Evolutionary conservation across 2,113 vertebrate species (phyloP), one percentile per base, ranked within the genome.

Genomic region (Balaenoptera acutorostrata): DNA sequence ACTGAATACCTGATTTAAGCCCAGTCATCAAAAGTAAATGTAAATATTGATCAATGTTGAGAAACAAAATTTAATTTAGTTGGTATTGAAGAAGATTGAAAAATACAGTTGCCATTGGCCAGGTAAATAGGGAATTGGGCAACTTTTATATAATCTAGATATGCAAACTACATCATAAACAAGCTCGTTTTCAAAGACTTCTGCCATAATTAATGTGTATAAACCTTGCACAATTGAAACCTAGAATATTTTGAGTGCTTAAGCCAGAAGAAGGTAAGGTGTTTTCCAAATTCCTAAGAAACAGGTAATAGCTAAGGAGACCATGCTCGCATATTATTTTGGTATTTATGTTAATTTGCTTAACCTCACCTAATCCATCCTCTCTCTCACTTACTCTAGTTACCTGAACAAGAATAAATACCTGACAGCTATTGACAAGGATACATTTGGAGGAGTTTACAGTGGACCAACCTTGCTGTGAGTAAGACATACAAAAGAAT

Each of bases 351-450:
- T 68, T 59, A 44, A 93, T 57, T 83, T 49, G n/a, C n/a, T 90
- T 94, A 64, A 90, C 33, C 10, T 88, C 29, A 33, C 7, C n/a
- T 90, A 46, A 93, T 81, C 63, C 27, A 59, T 85, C 64, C 63
- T 91, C 10, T 93, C 59, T 83, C 44, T n/a, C 14, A 5, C 39
- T 82, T 5, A 44, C 14, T 94, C 80, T 98, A 99, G 99, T 64
- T 99, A 99, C 97, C 99, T 99, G 77, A 99, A 99, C 98, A 99
- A 99, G 98, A 99, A 99, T 96, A 99, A 98, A 90, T 98, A 99
- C 91, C 98, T 99, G 94, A 98, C 98, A 97, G 97, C 97, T 97
- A 99, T 99, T 95, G 99, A 99, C 94, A 99, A 99, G 15, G 99
- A 99, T 74, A 99, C 99, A 63, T 99, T 99, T 98, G 98, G 98